Percentiles rank a stretch among this genome's conserved stretches.
phyloP scores from a whole-genome alignment of 1,140 invertebrate genomes.

The Magallana angulata region DNA sequence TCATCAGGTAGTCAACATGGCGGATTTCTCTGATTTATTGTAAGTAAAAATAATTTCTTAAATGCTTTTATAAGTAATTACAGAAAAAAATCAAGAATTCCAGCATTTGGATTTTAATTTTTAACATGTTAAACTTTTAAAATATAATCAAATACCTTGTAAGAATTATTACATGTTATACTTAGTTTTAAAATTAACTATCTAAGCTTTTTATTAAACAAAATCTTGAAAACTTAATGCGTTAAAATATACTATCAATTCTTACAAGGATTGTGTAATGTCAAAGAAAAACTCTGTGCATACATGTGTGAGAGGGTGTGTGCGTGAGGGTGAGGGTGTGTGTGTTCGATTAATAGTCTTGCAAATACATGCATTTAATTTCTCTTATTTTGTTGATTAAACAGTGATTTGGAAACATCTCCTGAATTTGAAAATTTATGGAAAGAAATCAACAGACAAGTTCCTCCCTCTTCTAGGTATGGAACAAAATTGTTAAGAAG shows the following conservation, averaged over 20 bases:
- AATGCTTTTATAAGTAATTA: not conserved
- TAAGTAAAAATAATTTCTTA: not conserved
- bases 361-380: slow-evolving; percentile 14
- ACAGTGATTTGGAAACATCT: slow-evolving; percentile 30
- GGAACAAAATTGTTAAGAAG: slow-evolving; percentile 14
- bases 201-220: not conserved
- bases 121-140: not conserved
- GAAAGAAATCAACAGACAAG: slow-evolving; percentile 5
- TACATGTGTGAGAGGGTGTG: not conserved
- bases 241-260: not conserved
- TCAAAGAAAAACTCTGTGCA: slow-evolving; percentile 18
- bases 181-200: not conserved
- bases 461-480: slow-evolving; percentile 23
- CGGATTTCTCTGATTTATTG: slow-evolving; percentile 16
- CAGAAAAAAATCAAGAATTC: slow-evolving; percentile 23
- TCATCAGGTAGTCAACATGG: slow-evolving; percentile 9
- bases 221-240: slow-evolving; percentile 21
- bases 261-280: not conserved
- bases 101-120: slow-evolving; percentile 17
- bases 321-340: not conserved
- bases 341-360: not conserved
- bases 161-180: slow-evolving; percentile 5
- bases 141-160: slow-evolving; percentile 21
- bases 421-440: slow-evolving; percentile 25
- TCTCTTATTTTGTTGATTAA: slow-evolving; percentile 14